Conservation (phyloP, 2,113 vertebrate genomes). For the Nannospalax galili region DNA sequence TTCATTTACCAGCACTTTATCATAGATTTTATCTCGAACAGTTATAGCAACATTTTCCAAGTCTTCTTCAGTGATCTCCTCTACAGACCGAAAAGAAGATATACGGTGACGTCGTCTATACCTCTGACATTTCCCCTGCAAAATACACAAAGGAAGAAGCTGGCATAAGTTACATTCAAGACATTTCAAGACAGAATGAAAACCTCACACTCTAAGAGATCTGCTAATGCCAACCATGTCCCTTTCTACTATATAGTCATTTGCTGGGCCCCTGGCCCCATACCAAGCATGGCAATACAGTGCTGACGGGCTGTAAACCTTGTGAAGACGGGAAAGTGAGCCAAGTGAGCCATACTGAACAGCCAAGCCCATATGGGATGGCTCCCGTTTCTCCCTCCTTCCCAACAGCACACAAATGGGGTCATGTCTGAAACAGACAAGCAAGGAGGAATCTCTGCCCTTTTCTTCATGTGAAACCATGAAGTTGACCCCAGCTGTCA, state of each 20-base stretch:
- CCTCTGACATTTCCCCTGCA: constrained; percentile 80
- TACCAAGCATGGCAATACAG: too few relatives aligned
- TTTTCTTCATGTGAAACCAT: not conserved
- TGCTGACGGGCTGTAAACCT: not conserved
- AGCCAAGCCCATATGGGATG: not conserved
- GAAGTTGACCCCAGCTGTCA: rapidly evolving
- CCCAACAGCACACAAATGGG: not conserved
- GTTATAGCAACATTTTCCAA: constrained; percentile 93
- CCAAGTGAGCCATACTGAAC: not conserved
- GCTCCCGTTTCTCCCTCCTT: not conserved
- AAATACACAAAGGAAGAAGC: not conserved
- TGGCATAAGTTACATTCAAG: rapidly evolving
- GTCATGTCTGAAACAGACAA: not conserved
- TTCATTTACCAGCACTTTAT: constrained; percentile 92
- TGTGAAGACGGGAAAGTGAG: not conserved
- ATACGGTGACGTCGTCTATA: constrained; percentile 81
- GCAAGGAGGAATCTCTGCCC: not conserved
- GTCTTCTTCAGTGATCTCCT: constrained; percentile 95
- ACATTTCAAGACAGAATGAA: not conserved
- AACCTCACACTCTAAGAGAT: not conserved
- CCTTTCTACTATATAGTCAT: rapidly evolving
- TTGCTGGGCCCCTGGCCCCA: not conserved
- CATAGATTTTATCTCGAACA: constrained; percentile 95
- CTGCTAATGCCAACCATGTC: rapidly evolving
- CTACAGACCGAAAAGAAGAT: constrained; percentile 86